Evolutionary conservation across 2,113 vertebrate genomes (phyloP).

Genomic region (Motacilla tschutschensis): DNA sequence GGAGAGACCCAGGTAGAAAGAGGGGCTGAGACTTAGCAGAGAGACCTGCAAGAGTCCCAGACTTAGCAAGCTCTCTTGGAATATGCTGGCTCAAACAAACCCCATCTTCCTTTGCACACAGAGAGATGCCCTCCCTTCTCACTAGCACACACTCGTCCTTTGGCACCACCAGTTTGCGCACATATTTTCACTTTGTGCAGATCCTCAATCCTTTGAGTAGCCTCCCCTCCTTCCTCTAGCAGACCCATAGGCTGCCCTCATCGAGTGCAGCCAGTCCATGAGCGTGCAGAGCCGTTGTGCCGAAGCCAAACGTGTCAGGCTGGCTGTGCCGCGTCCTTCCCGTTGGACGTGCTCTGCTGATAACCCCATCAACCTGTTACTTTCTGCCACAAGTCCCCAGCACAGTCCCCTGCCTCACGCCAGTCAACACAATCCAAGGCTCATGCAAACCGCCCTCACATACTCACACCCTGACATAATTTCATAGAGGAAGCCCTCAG

Average conservation of each 20-base stretch:
- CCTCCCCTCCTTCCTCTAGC: background rate
- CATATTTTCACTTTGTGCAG: background rate
- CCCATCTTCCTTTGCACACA: background rate
- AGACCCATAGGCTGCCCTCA: background rate
- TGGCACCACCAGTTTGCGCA: background rate
- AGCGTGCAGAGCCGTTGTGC: fast-evolving
- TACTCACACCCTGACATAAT: fast-evolving
- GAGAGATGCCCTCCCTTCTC: background rate
- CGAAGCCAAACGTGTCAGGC: background rate
- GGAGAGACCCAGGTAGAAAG: background rate
- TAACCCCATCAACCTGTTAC: background rate
- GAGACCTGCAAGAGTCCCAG: background rate
- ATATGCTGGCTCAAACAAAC: background rate
- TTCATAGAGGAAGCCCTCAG: background rate
- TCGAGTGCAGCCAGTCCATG: fast-evolving
- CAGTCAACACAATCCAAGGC: background rate
- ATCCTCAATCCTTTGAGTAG: fast-evolving
- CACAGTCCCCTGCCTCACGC: fast-evolving
- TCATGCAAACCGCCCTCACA: background rate
- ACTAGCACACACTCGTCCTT: fast-evolving
- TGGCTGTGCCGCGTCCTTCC: background rate
- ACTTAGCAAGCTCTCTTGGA: background rate
- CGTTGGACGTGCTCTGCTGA: fast-evolving
- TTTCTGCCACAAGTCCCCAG: background rate
- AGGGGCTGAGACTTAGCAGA: background rate